Percentiles rank a stretch among this genome's conserved stretches.
phyloP scores from a whole-genome alignment of 1,140 invertebrate genomes.

The Tetragnatha versicolor region DNA sequence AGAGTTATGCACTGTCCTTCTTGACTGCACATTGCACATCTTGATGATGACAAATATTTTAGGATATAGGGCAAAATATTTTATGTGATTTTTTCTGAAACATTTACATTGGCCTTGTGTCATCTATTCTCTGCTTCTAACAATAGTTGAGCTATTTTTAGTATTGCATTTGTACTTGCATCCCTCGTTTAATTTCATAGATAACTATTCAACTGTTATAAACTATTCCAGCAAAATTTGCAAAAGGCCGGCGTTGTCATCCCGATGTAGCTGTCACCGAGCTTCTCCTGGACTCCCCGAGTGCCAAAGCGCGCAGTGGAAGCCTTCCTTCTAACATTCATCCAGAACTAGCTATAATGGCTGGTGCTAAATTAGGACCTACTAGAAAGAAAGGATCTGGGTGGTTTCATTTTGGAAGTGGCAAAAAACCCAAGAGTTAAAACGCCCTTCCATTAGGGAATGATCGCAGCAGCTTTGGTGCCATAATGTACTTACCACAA shows the following conservation, averaged over 20 bases:
- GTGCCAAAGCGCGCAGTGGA: conserved; percentile 56
- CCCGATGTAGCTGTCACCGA: conserved; percentile 58
- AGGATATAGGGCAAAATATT: background rate
- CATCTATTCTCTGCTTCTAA: too few species aligned
- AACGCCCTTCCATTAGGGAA: background rate
- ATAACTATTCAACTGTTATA: background rate
- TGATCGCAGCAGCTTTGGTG: conserved; percentile 31
- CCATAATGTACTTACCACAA: too few species aligned
- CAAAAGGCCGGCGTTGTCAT: conserved; percentile 52
- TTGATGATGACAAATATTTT: too few species aligned
- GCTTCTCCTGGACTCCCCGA: conserved; percentile 56
- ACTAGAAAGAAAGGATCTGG: conserved; percentile 57
- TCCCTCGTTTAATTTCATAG: background rate
- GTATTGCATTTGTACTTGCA: background rate
- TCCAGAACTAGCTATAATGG: conserved; percentile 50
- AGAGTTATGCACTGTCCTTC: too few species aligned
- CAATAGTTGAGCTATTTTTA: too few species aligned
- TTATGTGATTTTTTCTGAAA: background rate
- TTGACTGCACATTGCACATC: too few species aligned
- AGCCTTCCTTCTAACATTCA: conserved; percentile 58
- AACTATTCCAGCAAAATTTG: conserved; percentile 51
- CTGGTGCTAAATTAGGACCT: conserved; percentile 39
- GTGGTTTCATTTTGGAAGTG: conserved; percentile 59
- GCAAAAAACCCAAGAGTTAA: conserved; percentile 58
- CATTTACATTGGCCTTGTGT: too few species aligned